A percentile compares a stretch with the other conserved stretches of the same genome.
Conservation (phyloP, 2,888 invertebrate genomes). For the Drosophila meridiana region DNA sequence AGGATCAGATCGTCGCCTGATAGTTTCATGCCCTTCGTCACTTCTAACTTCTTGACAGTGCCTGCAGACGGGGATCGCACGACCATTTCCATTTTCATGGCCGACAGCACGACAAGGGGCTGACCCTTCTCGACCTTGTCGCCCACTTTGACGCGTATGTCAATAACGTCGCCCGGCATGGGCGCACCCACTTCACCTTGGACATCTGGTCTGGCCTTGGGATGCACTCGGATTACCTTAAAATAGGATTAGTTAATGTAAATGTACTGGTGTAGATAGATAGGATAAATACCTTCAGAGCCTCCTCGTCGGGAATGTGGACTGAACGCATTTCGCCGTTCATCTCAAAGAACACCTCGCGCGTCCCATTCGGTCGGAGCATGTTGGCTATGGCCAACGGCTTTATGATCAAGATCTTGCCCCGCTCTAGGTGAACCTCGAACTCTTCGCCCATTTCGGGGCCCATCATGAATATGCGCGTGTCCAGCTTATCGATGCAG, state of each 20-base stretch:
- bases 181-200: conserved; percentile 98
- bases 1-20: conserved; percentile 93
- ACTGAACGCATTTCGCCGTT: conserved; percentile 99
- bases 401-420: conserved; percentile 97
- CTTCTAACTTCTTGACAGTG: conserved; percentile 90
- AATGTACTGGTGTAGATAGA: not conserved
- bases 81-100: conserved; percentile 99
- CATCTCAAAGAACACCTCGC: conserved; percentile 99
- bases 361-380: conserved; percentile 94
- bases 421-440: conserved; percentile 96
- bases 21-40: conserved; percentile 94
- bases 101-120: conserved; percentile 96
- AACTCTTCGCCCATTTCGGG: conserved; percentile 94
- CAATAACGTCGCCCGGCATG: conserved; percentile 98
- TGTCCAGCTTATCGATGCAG: conserved; percentile 97
- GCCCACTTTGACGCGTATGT: conserved; percentile 96
- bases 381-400: conserved; percentile 97
- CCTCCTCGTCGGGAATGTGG: conserved; percentile 96
- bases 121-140: conserved; percentile 97
- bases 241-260: conserved; percentile 21
- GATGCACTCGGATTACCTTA: conserved; percentile 95
- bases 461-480: conserved; percentile 97
- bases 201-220: conserved; percentile 95
- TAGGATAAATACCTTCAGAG: conserved; percentile 83
- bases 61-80: conserved; percentile 95